Evolutionary conservation across 2,113 vertebrate genomes (phyloP).

Genomic region (Emydocephalus ijimae): DNA sequence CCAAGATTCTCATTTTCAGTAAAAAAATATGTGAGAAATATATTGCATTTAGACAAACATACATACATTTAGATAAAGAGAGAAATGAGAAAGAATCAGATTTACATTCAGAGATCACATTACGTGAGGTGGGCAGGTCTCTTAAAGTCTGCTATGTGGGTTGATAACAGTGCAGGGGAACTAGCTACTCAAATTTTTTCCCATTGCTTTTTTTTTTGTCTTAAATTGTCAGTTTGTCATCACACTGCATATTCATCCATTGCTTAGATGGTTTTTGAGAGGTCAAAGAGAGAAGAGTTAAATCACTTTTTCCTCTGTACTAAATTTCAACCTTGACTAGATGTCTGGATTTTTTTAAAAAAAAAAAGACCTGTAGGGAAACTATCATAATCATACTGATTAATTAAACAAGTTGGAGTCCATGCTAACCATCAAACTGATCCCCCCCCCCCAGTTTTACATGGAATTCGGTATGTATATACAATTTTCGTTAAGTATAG

Average conservation of each 20-base stretch:
- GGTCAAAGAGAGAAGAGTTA: neutral
- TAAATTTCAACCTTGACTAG: neutral
- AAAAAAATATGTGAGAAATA: neutral
- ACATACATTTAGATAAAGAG: neutral
- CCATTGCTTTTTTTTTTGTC: neutral
- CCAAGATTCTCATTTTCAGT: neutral
- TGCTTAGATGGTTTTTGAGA: neutral
- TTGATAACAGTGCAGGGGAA: neutral
- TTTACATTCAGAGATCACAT: neutral
- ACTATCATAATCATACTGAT: neutral
- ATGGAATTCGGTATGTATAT: neutral
- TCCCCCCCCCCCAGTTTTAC: too few relatives aligned
- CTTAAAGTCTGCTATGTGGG: neutral
- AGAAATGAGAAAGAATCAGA: neutral
- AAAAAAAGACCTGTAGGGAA: neutral
- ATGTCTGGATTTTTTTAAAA: neutral
- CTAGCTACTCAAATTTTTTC: neutral
- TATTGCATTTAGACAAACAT: neutral
- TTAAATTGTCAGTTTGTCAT: neutral
- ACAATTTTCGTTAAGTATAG: neutral
- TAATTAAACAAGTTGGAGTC: neutral
- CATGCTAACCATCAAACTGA: neutral
- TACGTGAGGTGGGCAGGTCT: neutral
- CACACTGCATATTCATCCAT: neutral
- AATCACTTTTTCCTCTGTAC: too few relatives aligned